Percentiles rank a stretch among this genome's conserved stretches.
phyloP scores from a whole-genome alignment of 2,797 vertebrate species.

The Pseudopleuronectes americanus region DNA sequence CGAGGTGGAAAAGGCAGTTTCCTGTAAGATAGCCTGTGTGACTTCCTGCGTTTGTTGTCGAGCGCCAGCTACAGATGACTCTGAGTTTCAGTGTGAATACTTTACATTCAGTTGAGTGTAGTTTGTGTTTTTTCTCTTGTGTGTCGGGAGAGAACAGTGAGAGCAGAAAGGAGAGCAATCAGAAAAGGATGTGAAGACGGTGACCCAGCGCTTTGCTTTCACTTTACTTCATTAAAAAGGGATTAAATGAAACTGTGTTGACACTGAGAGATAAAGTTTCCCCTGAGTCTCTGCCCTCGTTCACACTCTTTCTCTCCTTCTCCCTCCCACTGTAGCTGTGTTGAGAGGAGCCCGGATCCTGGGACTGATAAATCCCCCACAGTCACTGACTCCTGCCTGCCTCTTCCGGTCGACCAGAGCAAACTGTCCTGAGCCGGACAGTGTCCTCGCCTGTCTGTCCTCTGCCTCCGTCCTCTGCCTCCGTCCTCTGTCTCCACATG shows the following conservation, averaged over 20 bases:
- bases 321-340: slow-evolving; percentile 23
- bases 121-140: neutral
- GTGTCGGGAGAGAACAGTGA: neutral
- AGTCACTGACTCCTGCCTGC: neutral
- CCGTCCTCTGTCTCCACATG: slow-evolving; percentile 48
- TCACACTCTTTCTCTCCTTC: slow-evolving; percentile 13
- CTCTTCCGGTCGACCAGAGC: neutral
- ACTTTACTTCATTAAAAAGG: slow-evolving; percentile 58
- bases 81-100: too few relatives aligned
- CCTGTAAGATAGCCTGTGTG: neutral
- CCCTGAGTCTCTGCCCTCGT: neutral
- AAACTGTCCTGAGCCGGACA: slow-evolving; percentile 11
- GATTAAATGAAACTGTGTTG: slow-evolving; percentile 53
- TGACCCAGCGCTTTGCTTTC: neutral
- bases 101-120: too few relatives aligned
- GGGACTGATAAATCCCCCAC: slow-evolving; percentile 20
- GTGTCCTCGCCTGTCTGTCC: neutral
- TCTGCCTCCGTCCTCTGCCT: neutral
- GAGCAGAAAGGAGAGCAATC: neutral
- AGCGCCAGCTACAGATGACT: neutral
- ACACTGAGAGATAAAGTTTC: slow-evolving; percentile 54
- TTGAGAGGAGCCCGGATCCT: slow-evolving; percentile 43
- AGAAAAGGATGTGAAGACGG: neutral
- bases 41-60: neutral
- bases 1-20: neutral